Conservation (phyloP, 2,797 vertebrate species). For the Chaetodon trifasciatus region DNA sequence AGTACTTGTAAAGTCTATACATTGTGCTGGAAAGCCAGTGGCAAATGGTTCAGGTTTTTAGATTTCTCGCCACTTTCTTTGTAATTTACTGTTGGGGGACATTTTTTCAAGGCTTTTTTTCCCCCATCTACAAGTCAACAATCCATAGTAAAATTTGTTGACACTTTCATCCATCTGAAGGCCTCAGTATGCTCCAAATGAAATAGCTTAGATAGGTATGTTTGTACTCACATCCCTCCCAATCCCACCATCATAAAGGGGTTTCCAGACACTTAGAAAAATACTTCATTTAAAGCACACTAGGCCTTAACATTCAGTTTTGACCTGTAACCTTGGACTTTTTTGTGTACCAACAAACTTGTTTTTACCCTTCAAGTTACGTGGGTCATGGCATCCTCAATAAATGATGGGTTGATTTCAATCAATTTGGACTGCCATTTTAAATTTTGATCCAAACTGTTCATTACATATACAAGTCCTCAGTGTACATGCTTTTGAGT, state of each 20-base stretch:
- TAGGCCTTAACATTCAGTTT: conserved; percentile 1
- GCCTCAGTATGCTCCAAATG: neutral
- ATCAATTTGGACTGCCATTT: conserved; percentile 4
- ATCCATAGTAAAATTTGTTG: neutral
- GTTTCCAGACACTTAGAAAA: neutral
- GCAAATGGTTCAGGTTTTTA: neutral
- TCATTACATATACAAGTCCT: too few species aligned
- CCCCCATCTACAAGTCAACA: conserved; percentile 1
- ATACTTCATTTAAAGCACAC: conserved; percentile 6
- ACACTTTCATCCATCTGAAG: neutral
- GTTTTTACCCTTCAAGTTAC: neutral
- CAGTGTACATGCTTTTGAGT: too few species aligned
- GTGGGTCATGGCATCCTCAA: conserved; percentile 15
- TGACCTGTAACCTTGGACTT: conserved; percentile 2
- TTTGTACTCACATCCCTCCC: neutral
- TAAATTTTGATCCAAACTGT: neutral
- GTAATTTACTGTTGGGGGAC: neutral
- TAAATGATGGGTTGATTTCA: conserved; percentile 11
- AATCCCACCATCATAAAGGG: neutral
- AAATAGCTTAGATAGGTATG: too few species aligned
- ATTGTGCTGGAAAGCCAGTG: conserved; percentile 14
- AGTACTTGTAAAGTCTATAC: conserved; percentile 48
- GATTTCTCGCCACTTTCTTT: neutral
- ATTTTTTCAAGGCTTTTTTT: neutral
- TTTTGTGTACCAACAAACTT: conserved; percentile 6